These are phyloP conservation scores for Nyctibius bracteatus DNA, from an alignment of 2,113 vertebrate species.

Conservation along the genomic window DNA sequence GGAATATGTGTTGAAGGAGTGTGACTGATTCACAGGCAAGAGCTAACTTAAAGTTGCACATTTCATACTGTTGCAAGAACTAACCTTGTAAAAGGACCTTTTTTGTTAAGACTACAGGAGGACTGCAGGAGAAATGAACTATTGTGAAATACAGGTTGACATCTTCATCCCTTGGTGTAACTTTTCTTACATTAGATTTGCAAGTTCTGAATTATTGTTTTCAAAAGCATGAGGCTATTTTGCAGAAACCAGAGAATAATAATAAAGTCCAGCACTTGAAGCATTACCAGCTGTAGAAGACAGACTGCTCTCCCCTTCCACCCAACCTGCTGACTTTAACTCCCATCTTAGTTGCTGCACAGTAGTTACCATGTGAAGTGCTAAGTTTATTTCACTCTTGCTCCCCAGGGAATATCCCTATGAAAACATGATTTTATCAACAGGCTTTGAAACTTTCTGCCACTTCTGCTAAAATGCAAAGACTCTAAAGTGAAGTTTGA, in stretches of 20 bases:
- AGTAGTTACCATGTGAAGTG: not conserved
- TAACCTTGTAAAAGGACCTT: not conserved
- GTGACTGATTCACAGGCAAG: not conserved
- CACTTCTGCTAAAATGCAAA: not conserved
- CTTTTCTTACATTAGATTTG: not conserved
- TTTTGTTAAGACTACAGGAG: not conserved
- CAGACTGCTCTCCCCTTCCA: not conserved
- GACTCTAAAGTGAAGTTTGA: not conserved
- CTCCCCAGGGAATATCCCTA: not conserved
- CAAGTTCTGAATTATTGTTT: not conserved
- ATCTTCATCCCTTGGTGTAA: not conserved
- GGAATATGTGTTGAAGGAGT: not conserved
- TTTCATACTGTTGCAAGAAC: not conserved
- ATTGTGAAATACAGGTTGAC: not conserved
- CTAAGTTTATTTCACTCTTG: not conserved
- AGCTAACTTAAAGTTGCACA: not conserved
- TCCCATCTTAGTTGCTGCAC: not conserved
- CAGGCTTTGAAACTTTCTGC: not conserved
- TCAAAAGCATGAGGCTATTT: not conserved
- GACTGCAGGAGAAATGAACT: not conserved
- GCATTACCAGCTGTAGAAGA: not conserved
- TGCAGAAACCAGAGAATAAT: not conserved
- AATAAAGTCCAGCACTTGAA: not conserved
- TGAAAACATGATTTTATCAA: not conserved
- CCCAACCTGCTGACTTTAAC: not conserved